phyloP scores from a whole-genome alignment of 2,113 vertebrate species.

The Otis tarda region DNA sequence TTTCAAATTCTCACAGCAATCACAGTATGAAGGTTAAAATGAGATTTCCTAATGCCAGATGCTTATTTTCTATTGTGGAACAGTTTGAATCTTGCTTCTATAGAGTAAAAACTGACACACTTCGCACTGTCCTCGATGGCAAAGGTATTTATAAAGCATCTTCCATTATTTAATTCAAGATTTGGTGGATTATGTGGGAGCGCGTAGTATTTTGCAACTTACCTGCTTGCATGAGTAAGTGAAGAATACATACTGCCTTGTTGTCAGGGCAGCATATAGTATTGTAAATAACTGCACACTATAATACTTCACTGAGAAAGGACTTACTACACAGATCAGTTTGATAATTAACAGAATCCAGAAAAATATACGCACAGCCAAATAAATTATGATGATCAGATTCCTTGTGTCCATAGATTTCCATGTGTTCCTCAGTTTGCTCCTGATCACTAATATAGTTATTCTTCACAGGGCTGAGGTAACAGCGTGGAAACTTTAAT shows the following conservation, averaged over 20 bases:
- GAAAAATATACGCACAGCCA: not conserved
- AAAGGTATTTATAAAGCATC: not conserved
- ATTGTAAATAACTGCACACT: not conserved
- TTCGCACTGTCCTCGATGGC: not conserved
- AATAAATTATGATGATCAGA: fast-evolving
- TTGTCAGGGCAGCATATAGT: not conserved
- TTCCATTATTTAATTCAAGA: not conserved
- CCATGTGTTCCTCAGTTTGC: not conserved
- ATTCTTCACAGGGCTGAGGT: not conserved
- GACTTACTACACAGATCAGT: not conserved
- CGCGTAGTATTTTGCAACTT: not conserved
- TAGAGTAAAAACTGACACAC: not conserved
- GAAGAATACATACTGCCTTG: not conserved
- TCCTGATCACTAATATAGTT: not conserved
- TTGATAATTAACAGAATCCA: not conserved
- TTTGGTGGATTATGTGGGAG: not conserved
- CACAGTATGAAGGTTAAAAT: not conserved
- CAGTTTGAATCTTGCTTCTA: not conserved
- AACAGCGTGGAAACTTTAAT: not conserved
- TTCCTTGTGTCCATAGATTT: not conserved
- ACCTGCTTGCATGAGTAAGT: not conserved
- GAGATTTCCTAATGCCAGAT: not conserved
- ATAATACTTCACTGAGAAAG: not conserved
- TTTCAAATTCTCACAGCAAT: not conserved
- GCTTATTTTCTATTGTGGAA: not conserved